phyloP scores from a whole-genome alignment of 2,888 invertebrate species.

The Diaperis boleti region DNA sequence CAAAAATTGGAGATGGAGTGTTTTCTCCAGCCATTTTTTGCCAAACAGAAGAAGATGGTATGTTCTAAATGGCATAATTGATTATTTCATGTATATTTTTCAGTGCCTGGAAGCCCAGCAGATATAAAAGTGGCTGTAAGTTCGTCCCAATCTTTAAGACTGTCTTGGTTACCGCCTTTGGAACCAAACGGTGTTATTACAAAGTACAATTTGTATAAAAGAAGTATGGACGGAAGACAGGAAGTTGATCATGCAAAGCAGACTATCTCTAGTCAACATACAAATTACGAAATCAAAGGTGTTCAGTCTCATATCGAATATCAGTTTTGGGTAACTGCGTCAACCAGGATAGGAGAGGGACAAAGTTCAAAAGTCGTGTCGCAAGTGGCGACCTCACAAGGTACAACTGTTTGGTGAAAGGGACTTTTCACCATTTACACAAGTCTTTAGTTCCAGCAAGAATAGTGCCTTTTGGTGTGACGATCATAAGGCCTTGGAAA shows the following conservation, averaged over 20 bases:
- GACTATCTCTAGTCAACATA: conserved; percentile 74
- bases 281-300: conserved; percentile 76
- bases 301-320: conserved; percentile 79
- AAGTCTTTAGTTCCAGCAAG: conserved; percentile 71
- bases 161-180: conserved; percentile 82
- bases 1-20: conserved; percentile 82
- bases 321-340: conserved; percentile 84
- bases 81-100: background rate
- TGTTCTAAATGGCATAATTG: conserved; percentile 26
- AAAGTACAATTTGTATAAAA: conserved; percentile 80
- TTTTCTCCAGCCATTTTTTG: conserved; percentile 77
- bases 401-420: conserved; percentile 57
- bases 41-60: conserved; percentile 84
- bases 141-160: conserved; percentile 78
- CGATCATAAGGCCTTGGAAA: conserved; percentile 76
- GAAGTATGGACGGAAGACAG: conserved; percentile 76
- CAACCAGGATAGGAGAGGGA: conserved; percentile 82
- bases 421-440: too few species aligned
- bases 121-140: conserved; percentile 85
- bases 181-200: conserved; percentile 83
- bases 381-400: conserved; percentile 74
- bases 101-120: conserved; percentile 83
- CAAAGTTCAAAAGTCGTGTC: conserved; percentile 78
- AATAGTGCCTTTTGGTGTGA: conserved; percentile 79
- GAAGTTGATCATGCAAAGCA: conserved; percentile 78